Conservation (phyloP, 1,140 invertebrate genomes). For the Chlorops oryzae region DNA sequence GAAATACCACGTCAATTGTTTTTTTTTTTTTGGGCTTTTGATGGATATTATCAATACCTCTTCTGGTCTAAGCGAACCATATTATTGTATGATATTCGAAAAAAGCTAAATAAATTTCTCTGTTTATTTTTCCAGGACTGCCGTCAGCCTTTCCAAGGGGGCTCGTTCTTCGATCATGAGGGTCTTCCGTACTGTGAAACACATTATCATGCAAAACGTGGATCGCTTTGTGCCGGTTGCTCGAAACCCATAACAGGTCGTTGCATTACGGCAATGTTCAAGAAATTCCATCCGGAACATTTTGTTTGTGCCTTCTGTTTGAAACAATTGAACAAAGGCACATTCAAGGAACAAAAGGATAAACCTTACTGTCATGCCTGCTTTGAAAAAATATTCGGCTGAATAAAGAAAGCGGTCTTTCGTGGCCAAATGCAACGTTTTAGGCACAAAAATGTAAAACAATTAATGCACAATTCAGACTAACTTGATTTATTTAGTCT, state of each 20-base stretch:
- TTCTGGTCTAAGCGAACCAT: background rate
- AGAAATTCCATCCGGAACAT: conserved; percentile 98
- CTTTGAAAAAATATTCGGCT: conserved; percentile 95
- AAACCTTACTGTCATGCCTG: conserved; percentile 97
- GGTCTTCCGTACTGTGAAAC: conserved; percentile 96
- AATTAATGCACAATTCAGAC: no score
- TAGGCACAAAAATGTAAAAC: no score
- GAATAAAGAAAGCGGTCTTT: conserved; percentile 39
- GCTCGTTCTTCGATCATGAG: conserved; percentile 94
- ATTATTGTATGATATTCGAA: background rate
- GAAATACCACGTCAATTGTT: no score
- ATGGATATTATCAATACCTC: no score
- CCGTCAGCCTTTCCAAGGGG: conserved; percentile 84
- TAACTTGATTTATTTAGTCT: background rate
- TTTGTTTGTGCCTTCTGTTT: conserved; percentile 93
- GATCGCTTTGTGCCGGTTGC: conserved; percentile 94
- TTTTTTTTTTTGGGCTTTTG: no score
- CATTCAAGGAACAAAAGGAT: conserved; percentile 97
- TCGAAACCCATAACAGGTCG: conserved; percentile 95
- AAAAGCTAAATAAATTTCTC: background rate
- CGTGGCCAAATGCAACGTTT: no score
- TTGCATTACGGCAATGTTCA: conserved; percentile 98
- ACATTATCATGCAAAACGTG: conserved; percentile 94
- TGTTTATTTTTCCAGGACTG: conserved; percentile 67
- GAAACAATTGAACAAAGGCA: conserved; percentile 94